phyloP scores from a whole-genome alignment of 2,797 vertebrate species.

The Lagocephalus sceleratus region DNA sequence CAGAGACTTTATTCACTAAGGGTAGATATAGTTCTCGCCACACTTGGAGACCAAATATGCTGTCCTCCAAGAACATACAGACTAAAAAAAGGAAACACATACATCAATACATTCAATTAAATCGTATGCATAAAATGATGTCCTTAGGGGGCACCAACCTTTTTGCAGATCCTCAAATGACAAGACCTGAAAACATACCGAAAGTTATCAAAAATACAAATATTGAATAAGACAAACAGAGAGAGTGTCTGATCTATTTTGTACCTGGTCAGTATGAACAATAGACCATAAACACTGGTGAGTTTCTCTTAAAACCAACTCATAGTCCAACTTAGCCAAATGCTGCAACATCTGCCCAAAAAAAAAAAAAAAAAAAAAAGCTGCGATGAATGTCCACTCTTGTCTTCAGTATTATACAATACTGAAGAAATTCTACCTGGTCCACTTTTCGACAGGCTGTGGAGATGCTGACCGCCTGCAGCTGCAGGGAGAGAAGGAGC shows the following conservation, averaged over 20 bases:
- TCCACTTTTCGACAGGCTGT: slow-evolving; percentile 84
- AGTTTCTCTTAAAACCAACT: slow-evolving; percentile 68
- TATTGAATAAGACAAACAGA: not conserved
- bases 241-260: not conserved
- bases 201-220: slow-evolving; percentile 6
- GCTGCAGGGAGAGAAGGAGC: slow-evolving; percentile 78
- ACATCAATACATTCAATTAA: not conserved
- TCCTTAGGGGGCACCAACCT: slow-evolving; percentile 69
- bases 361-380: slow-evolving; percentile 6
- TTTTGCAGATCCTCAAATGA: slow-evolving; percentile 72
- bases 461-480: slow-evolving; percentile 74
- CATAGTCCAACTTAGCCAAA: slow-evolving; percentile 61
- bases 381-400: not conserved
- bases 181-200: slow-evolving; percentile 58
- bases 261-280: slow-evolving; percentile 65
- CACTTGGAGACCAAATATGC: slow-evolving; percentile 70
- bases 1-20: slow-evolving; percentile 72
- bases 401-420: not conserved
- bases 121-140: not conserved
- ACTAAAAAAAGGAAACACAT: slow-evolving; percentile 59
- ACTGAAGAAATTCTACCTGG: no score
- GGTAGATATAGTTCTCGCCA: slow-evolving; percentile 59
- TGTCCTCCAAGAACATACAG: slow-evolving; percentile 86
- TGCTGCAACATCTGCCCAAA: slow-evolving; percentile 73
- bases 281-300: slow-evolving; percentile 50